Base-by-base conservation (phyloP, 30 jellyfish, hydroid and myxozoan genomes). In the Hydractinia symbiolongicarpus region DNA sequence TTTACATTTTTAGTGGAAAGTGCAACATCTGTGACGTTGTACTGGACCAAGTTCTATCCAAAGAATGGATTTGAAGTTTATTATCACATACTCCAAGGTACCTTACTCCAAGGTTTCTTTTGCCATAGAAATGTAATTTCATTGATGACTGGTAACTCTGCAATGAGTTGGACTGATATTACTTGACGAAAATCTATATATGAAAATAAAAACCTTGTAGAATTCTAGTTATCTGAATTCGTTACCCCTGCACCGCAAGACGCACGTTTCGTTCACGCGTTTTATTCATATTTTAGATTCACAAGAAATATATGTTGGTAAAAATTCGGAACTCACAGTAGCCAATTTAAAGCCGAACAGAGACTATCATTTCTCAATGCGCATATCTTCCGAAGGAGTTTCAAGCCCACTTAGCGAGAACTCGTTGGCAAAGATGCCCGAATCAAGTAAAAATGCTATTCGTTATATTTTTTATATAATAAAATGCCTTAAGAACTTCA, bases 51-150 rank as follows among this genome's bases (percentile, higher is more conserved):
- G 9, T 82, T 74, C 50, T 71, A 79, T 53, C 96, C 94, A 4
- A 83, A 89, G 72, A 89, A 90, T 66, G 94, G 94, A 20, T 81
- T 89, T 7, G 90, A 83, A 79, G 94, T 84, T 53, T 73, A 90
- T 13, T 83, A 76, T 76, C 79, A 73, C 5, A 56, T 87, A 56
- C 62, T 61, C 50, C 73, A 79, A 49, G 86, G 96, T 87, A 76
- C 66, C 44, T 30, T 30, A 30, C 2, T n/a, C n/a, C 1, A 30
- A 30, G 44, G 44, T 30, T 30, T 0, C 44, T 30, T 30, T 30
- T 30, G 44, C 2, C 44, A 30, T 30, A 30, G 44, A 30, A 30
- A 30, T 30, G 44, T 30, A 30, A 30, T 30, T 30, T 30, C 2
- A 30, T 30, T 30, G 44, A 30, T 30, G 44, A 30, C 44, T 30